phyloP scores from a whole-genome alignment of 1,140 invertebrate genomes.

The Littorina saxatilis region DNA sequence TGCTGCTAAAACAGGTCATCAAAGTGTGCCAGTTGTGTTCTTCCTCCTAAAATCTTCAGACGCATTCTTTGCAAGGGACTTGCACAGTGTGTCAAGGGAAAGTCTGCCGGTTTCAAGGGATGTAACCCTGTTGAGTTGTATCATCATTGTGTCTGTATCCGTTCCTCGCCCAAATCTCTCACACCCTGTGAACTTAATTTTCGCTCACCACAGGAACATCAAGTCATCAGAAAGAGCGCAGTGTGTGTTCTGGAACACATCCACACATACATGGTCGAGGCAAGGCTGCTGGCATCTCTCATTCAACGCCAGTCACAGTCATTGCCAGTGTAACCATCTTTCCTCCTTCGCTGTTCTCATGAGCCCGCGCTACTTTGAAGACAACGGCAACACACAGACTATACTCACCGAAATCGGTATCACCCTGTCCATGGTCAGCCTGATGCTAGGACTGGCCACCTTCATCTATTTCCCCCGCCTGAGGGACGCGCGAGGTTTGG shows the following conservation, averaged over 20 bases:
- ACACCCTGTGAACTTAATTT: background rate
- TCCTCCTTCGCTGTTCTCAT: background rate
- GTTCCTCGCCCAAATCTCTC: background rate
- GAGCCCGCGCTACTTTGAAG: background rate
- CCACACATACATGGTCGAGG: background rate
- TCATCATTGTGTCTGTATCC: background rate
- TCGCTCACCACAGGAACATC: background rate
- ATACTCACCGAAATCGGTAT: background rate
- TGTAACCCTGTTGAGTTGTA: no score
- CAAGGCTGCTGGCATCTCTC: background rate
- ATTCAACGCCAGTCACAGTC: background rate
- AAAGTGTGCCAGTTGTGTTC: no score
- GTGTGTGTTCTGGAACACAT: background rate
- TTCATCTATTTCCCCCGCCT: background rate
- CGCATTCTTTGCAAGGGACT: no score
- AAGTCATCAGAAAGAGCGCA: background rate
- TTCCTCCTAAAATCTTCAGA: no score
- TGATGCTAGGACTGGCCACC: background rate
- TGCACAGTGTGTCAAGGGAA: no score
- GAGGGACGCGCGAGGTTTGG: background rate
- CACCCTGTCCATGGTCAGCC: background rate
- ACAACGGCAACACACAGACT: background rate
- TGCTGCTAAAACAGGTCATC: no score
- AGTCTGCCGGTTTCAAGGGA: no score
- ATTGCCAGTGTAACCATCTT: background rate